These are phyloP conservation scores for Tinea pellionella DNA, from an alignment of 2,888 invertebrate species.

Conservation along the genomic window DNA sequence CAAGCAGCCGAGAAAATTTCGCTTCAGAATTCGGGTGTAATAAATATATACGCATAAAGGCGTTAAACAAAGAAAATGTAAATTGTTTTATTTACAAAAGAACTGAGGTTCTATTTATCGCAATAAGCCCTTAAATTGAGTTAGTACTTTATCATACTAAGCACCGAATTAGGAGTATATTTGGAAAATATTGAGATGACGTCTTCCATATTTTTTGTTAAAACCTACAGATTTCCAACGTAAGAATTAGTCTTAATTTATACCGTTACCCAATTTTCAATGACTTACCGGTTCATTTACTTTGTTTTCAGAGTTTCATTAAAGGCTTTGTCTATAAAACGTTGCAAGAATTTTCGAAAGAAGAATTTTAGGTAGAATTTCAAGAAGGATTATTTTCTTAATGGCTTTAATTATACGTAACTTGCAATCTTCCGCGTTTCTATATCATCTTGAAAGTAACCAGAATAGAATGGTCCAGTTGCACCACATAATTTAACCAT, in stretches of 20 bases:
- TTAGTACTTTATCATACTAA: constrained; percentile 4
- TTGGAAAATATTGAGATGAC: neutral
- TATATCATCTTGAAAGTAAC: too few species aligned
- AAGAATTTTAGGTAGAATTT: neutral
- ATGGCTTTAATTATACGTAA: too few species aligned
- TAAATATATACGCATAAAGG: neutral
- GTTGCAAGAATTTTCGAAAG: neutral
- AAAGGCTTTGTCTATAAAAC: neutral
- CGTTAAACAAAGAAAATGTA: constrained; percentile 4
- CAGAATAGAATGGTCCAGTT: too few species aligned
- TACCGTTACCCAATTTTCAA: constrained; percentile 6
- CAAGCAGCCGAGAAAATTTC: too few species aligned
- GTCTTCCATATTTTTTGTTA: neutral
- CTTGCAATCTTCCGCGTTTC: too few species aligned
- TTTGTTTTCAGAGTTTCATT: constrained; percentile 2
- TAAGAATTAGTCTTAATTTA: neutral
- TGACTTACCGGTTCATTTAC: constrained; percentile 10
- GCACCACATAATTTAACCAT: too few species aligned
- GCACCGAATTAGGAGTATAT: neutral
- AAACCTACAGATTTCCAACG: neutral
- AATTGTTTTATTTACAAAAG: neutral
- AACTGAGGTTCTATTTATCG: neutral
- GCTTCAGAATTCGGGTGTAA: neutral
- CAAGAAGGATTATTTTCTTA: too few species aligned
- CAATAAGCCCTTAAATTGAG: neutral